A percentile compares a stretch with the other conserved stretches of the same genome.
These are phyloP conservation scores for Acronicta leporina DNA, from an alignment of 2,888 invertebrate species.

Conservation along the genomic window DNA sequence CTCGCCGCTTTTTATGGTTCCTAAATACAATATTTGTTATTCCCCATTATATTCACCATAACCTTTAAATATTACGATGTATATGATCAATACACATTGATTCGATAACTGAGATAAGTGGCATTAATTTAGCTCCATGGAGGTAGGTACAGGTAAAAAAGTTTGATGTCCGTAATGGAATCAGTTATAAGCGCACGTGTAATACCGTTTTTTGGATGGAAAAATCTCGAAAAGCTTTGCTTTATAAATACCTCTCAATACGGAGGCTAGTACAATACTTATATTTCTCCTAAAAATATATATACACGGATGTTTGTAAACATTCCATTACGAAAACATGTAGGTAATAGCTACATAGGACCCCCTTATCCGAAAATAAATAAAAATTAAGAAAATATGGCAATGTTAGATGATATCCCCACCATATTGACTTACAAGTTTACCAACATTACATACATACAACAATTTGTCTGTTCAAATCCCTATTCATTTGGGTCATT, in stretches of 20 bases:
- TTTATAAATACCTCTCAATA: too few relatives aligned
- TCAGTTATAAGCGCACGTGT: too few relatives aligned
- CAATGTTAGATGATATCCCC: slow-evolving; percentile 1
- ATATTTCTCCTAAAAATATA: neutral
- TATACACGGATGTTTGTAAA: slow-evolving; percentile 4
- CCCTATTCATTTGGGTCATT: neutral
- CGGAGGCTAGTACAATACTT: neutral
- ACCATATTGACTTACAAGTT: neutral
- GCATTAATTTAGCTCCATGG: too few relatives aligned
- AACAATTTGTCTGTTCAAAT: neutral
- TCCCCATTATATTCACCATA: neutral
- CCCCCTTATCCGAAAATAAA: neutral
- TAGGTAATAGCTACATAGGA: slow-evolving; percentile 2
- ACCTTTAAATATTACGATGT: neutral
- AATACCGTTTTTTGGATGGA: too few relatives aligned
- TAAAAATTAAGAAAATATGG: neutral
- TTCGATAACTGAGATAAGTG: too few relatives aligned
- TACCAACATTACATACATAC: neutral
- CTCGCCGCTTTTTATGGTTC: neutral
- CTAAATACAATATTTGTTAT: neutral
- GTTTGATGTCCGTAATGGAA: too few relatives aligned
- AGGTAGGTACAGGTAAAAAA: too few relatives aligned
- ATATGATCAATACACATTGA: neutral
- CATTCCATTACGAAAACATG: neutral
- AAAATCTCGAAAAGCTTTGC: too few relatives aligned